These are phyloP conservation scores for Andrena bucephala DNA, from an alignment of 2,888 invertebrate genomes.

Conservation along the genomic window DNA sequence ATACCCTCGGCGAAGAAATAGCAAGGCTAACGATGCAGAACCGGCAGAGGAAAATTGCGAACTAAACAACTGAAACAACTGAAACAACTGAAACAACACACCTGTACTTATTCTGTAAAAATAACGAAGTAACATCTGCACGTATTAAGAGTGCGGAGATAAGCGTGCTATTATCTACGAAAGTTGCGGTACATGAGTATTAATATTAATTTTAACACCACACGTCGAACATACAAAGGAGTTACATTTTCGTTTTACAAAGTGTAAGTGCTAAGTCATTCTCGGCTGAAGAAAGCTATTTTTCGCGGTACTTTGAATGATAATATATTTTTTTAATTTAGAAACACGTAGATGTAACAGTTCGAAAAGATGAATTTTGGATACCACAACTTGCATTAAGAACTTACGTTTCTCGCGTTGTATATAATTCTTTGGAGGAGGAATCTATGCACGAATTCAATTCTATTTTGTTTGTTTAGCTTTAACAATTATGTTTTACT, in stretches of 20 bases:
- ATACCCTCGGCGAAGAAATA: conserved; percentile 92
- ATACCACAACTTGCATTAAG: background rate
- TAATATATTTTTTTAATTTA: conserved; percentile 42
- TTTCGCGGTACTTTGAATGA: conserved; percentile 8
- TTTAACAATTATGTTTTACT: background rate
- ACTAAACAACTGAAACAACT: conserved; percentile 36
- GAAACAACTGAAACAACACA: conserved; percentile 3
- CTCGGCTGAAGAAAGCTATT: conserved; percentile 8
- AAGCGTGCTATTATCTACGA: conserved; percentile 14
- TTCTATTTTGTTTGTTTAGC: background rate
- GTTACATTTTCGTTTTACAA: conserved; percentile 25
- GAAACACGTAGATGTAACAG: conserved; percentile 1
- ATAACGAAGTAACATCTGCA: conserved; percentile 10
- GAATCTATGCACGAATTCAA: background rate
- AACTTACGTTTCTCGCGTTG: conserved; percentile 6
- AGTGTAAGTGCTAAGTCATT: background rate
- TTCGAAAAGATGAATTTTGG: conserved; percentile 4
- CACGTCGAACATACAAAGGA: conserved; percentile 15
- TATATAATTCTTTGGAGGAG: background rate
- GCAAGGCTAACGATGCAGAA: conserved; percentile 87
- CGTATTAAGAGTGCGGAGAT: conserved; percentile 17
- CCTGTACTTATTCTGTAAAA: conserved; percentile 37
- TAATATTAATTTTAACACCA: conserved; percentile 24
- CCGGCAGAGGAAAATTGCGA: conserved; percentile 72
- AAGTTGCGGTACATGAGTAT: conserved; percentile 26